A percentile compares a stretch with the other conserved stretches of the same genome.
phyloP scores from a whole-genome alignment of 2,797 vertebrate genomes.

The Sebastes nivosus region DNA sequence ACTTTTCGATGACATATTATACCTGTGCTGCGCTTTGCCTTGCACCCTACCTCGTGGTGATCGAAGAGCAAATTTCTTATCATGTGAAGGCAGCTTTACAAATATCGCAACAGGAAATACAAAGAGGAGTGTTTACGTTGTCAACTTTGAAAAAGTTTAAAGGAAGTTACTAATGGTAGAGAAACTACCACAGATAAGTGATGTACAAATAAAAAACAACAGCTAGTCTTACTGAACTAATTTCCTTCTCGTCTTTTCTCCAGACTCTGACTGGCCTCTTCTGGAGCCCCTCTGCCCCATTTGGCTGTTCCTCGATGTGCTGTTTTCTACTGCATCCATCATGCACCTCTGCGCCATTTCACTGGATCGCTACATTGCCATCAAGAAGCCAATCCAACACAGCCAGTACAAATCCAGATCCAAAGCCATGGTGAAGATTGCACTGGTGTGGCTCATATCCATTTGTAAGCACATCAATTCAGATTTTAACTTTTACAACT shows the following conservation, averaged over 20 bases:
- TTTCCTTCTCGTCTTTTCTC: constrained; percentile 53
- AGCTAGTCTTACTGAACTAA: not conserved
- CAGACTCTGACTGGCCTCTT: constrained; percentile 93
- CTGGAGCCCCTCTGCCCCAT: constrained; percentile 92
- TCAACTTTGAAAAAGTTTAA: not conserved
- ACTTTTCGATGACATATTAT: not conserved
- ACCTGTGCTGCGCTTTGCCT: not conserved
- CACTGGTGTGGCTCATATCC: constrained; percentile 96
- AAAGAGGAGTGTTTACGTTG: not conserved
- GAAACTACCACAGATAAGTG: not conserved
- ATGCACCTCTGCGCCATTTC: constrained; percentile 99
- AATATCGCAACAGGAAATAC: not conserved
- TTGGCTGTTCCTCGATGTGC: constrained; percentile 97
- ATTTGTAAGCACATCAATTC: constrained; percentile 85
- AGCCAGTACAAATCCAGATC: constrained; percentile 95
- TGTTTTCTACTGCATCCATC: constrained; percentile 98
- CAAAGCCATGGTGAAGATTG: constrained; percentile 93
- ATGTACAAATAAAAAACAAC: not conserved
- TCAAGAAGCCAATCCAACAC: constrained; percentile 98
- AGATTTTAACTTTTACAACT: constrained; percentile 7
- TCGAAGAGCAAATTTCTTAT: not conserved
- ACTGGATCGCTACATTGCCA: constrained; percentile 96
- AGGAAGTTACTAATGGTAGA: not conserved
- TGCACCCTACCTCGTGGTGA: not conserved
- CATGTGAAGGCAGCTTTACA: not conserved